Conservation (phyloP, 1,140 invertebrate species). For the Aplysia californica region DNA sequence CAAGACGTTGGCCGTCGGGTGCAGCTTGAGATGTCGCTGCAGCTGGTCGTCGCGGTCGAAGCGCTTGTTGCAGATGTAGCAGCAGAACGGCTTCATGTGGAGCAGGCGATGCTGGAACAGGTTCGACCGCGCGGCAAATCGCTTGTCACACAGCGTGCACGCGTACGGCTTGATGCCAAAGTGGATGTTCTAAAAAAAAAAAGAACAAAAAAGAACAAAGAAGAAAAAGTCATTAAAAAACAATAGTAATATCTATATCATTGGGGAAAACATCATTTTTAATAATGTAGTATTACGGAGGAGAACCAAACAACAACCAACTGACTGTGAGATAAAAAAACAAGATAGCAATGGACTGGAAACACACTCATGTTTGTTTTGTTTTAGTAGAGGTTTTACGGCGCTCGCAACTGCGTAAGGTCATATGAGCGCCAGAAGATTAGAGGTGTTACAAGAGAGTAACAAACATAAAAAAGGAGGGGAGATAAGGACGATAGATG, state of each 20-base stretch:
- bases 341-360: no score
- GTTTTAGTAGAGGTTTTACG: no score
- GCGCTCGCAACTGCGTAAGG: no score
- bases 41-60: slow-evolving; percentile 56
- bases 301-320: no score
- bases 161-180: slow-evolving; percentile 61
- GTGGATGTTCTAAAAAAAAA: slow-evolving; percentile 51
- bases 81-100: slow-evolving; percentile 50
- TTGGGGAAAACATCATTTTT: no score
- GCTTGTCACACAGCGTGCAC: slow-evolving; percentile 58
- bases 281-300: no score
- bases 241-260: not conserved
- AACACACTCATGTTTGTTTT: no score
- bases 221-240: not conserved
- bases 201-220: not conserved
- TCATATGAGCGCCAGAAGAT: no score
- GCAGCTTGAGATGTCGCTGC: slow-evolving; percentile 53
- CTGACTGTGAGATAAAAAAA: no score
- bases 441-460: no score
- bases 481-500: no score
- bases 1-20: slow-evolving; percentile 47
- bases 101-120: slow-evolving; percentile 55
- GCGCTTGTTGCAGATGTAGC: slow-evolving; percentile 52
- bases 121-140: slow-evolving; percentile 57
- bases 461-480: no score